Percentiles rank a stretch among this genome's conserved stretches.
Evolutionary conservation across 2,797 vertebrate genomes (phyloP).

Genomic region (Diplodus sargus): DNA sequence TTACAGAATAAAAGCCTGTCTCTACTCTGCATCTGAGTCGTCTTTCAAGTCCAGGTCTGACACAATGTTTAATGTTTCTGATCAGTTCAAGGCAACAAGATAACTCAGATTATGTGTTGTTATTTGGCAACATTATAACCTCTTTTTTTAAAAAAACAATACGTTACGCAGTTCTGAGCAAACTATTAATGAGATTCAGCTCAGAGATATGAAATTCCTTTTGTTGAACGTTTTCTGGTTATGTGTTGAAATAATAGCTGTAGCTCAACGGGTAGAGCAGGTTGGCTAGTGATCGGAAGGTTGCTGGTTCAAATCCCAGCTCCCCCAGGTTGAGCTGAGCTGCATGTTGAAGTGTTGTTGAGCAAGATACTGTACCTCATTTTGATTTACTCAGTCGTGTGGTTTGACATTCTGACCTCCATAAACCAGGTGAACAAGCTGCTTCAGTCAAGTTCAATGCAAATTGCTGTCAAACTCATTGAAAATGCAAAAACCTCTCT

Average conservation of each 20-base stretch:
- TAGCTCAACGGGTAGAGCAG: too few relatives aligned
- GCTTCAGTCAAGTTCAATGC: background rate
- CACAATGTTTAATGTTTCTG: background rate
- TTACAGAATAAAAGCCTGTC: too few relatives aligned
- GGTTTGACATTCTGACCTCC: background rate
- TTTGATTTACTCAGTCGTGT: background rate
- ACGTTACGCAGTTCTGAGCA: background rate
- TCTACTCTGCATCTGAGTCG: too few relatives aligned
- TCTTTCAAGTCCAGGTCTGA: background rate
- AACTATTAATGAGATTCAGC: background rate
- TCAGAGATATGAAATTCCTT: background rate
- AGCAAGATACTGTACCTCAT: background rate
- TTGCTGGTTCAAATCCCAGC: too few relatives aligned
- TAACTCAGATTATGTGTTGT: background rate
- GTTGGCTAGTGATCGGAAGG: too few relatives aligned
- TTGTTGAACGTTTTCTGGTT: background rate
- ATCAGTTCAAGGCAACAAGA: background rate
- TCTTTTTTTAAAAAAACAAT: too few relatives aligned
- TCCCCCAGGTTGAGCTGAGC: too few relatives aligned
- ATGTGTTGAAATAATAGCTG: background rate
- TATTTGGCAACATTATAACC: background rate
- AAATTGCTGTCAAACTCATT: conserved; percentile 9
- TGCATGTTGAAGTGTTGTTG: too few relatives aligned
- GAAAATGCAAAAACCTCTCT: background rate
- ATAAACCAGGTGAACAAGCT: conserved; percentile 12